These are phyloP conservation scores for Sebastes minor DNA, from an alignment of 2,797 vertebrate species.

Conservation along the genomic window DNA sequence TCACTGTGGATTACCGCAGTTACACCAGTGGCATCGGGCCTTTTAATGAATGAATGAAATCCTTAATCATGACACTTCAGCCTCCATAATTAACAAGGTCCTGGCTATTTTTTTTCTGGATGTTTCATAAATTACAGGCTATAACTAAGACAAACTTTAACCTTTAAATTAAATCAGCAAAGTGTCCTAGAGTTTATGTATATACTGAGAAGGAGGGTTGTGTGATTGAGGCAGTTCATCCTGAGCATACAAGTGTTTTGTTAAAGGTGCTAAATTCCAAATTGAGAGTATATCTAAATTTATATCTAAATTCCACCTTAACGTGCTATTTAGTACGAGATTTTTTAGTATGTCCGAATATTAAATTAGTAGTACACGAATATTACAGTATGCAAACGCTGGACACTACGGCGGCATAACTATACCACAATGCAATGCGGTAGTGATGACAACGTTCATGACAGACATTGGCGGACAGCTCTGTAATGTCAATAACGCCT, in stretches of 20 bases:
- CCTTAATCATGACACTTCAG: conserved; percentile 29
- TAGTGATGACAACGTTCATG: too few relatives aligned
- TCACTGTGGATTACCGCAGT: conserved; percentile 44
- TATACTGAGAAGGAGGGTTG: background rate
- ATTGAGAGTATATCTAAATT: too few relatives aligned
- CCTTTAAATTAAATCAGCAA: background rate
- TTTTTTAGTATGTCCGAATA: too few relatives aligned
- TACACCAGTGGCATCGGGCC: conserved; percentile 17
- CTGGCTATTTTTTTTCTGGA: background rate
- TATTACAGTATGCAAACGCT: too few relatives aligned
- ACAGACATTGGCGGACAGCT: too few relatives aligned
- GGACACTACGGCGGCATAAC: too few relatives aligned
- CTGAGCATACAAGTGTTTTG: background rate
- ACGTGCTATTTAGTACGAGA: too few relatives aligned
- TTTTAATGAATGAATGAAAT: conserved; percentile 42
- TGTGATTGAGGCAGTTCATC: background rate
- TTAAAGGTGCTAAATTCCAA: background rate
- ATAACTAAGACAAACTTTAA: background rate
- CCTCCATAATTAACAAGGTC: conserved; percentile 40
- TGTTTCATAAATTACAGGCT: conserved; percentile 18
- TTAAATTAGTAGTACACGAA: too few relatives aligned
- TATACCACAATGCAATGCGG: too few relatives aligned
- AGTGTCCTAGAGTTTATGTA: background rate
- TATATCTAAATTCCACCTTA: too few relatives aligned
- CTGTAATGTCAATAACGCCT: too few relatives aligned